Percentiles rank a stretch among this genome's conserved stretches.
Conservation (phyloP, 2,888 invertebrate species). For the Philonicus albiceps region DNA sequence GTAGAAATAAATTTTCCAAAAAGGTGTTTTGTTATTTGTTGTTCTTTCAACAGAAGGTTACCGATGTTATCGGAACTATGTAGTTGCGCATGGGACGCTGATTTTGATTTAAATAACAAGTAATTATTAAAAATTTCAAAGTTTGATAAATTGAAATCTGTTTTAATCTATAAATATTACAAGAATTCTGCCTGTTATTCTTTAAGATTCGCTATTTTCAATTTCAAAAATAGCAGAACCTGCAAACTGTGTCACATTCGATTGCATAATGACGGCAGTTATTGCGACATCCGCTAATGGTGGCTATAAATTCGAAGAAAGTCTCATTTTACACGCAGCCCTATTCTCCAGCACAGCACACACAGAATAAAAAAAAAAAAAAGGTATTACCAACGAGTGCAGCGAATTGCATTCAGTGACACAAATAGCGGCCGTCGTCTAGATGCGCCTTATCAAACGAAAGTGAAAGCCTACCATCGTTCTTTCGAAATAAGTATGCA, state of each 20-base stretch:
- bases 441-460: neutral
- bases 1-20: neutral
- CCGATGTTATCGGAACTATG: neutral
- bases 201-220: neutral
- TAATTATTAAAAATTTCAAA: neutral
- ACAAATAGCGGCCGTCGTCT: neutral
- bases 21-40: neutral
- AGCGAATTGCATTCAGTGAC: neutral
- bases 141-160: neutral
- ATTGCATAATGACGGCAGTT: neutral
- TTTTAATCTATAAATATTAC: neutral
- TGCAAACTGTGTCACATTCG: neutral
- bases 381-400: neutral
- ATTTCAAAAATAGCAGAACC: neutral
- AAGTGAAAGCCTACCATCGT: neutral
- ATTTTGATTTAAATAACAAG: neutral
- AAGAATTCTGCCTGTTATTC: neutral
- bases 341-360: neutral
- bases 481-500: neutral
- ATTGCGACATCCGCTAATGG: neutral
- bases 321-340: neutral
- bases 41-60: neutral
- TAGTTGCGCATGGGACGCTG: neutral
- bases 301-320: neutral
- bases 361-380: neutral